These are phyloP conservation scores for Liolophura sinensis DNA, from an alignment of 1,140 invertebrate genomes.

Conservation along the genomic window DNA sequence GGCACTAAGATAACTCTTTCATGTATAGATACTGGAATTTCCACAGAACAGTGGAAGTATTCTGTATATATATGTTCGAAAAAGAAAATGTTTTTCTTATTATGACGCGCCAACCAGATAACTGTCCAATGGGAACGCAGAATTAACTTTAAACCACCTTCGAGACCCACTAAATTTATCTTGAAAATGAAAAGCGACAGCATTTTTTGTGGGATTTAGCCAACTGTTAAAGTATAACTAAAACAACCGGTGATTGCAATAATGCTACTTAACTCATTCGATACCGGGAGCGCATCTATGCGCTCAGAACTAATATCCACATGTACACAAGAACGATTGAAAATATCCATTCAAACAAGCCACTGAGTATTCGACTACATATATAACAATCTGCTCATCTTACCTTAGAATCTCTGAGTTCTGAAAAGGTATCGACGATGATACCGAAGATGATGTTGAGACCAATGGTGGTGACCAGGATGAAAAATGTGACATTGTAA, in stretches of 20 bases:
- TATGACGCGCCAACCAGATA: too few relatives aligned
- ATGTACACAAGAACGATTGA: not conserved
- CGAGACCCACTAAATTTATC: conserved; percentile 1
- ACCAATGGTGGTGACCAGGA: conserved; percentile 53
- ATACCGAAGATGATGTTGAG: conserved; percentile 58
- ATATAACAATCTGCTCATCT: conserved; percentile 1
- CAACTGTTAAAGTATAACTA: not conserved
- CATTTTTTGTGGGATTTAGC: not conserved
- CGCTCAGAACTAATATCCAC: not conserved
- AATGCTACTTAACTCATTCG: too few relatives aligned
- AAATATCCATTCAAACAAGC: too few relatives aligned
- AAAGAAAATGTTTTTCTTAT: too few relatives aligned
- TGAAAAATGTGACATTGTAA: conserved; percentile 51
- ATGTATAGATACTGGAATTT: too few relatives aligned
- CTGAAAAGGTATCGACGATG: conserved; percentile 57
- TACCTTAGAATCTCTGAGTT: conserved; percentile 54
- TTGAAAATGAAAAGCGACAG: not conserved
- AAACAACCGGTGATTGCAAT: not conserved
- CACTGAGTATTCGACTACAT: not conserved
- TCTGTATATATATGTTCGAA: too few relatives aligned
- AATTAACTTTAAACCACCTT: not conserved
- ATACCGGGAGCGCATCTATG: too few relatives aligned
- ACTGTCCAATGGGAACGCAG: too few relatives aligned
- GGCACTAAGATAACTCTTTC: too few relatives aligned
- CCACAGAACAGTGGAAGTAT: too few relatives aligned